phyloP scores from a whole-genome alignment of 1,140 invertebrate species.

The Zaprionus africanus region DNA sequence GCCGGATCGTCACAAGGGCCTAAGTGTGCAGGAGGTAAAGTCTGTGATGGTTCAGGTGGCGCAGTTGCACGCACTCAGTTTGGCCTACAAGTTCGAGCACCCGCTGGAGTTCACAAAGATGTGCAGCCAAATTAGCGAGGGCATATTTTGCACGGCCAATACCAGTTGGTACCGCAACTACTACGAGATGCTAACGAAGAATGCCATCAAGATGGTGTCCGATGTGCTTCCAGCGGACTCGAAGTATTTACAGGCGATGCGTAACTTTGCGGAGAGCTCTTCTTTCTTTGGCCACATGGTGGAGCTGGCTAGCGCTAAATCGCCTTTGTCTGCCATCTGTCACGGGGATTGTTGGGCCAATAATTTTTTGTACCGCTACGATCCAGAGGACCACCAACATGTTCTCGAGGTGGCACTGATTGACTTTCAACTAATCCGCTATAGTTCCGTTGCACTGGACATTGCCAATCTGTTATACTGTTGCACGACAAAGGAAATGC shows the following conservation, averaged over 20 bases:
- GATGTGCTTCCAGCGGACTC: conserved; percentile 86
- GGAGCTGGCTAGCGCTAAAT: conserved; percentile 86
- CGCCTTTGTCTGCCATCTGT: conserved; percentile 88
- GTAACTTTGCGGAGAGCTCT: conserved; percentile 87
- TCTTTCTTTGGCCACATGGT: conserved; percentile 89
- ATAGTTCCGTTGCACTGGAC: conserved; percentile 89
- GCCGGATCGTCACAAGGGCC: conserved; percentile 88
- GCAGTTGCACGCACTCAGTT: conserved; percentile 88
- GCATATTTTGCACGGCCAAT: conserved; percentile 88
- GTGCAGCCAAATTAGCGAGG: conserved; percentile 85
- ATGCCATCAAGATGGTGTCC: conserved; percentile 88
- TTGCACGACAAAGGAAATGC: conserved; percentile 87
- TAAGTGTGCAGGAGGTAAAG: conserved; percentile 87
- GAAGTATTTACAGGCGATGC: conserved; percentile 87
- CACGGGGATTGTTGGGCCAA: conserved; percentile 92
- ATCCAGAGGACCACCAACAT: conserved; percentile 58
- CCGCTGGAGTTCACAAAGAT: conserved; percentile 88
- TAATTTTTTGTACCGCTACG: conserved; percentile 89
- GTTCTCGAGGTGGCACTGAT: conserved; percentile 86
- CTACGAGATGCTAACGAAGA: conserved; percentile 87
- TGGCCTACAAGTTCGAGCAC: conserved; percentile 87
- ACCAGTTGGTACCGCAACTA: conserved; percentile 89
- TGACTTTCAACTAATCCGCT: conserved; percentile 89
- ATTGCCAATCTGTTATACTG: conserved; percentile 88
- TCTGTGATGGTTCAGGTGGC: conserved; percentile 87